Conservation (phyloP, 2,797 vertebrate genomes). For the Crypturellus tataupa region DNA sequence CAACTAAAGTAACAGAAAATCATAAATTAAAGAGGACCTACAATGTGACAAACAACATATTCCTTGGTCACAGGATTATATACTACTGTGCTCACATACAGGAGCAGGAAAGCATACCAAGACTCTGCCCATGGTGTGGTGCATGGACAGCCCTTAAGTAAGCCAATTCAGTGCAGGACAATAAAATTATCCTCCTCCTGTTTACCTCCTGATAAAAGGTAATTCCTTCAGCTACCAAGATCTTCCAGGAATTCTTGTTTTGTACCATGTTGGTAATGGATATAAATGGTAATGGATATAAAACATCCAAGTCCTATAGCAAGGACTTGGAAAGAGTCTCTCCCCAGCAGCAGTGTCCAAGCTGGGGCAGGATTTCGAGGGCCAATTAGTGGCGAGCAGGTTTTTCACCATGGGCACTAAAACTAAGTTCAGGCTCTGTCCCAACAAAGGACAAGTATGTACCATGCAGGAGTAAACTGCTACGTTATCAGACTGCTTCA, state of each 20-base stretch:
- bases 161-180: background rate
- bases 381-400: background rate
- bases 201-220: background rate
- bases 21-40: background rate
- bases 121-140: background rate
- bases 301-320: background rate
- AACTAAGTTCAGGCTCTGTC: background rate
- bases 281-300: background rate
- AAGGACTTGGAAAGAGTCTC: background rate
- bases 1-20: background rate
- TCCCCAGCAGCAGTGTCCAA: background rate
- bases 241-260: background rate
- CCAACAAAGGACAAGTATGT: rapidly evolving
- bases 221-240: background rate
- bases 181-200: background rate
- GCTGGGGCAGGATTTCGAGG: background rate
- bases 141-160: background rate
- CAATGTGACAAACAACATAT: background rate
- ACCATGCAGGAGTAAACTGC: background rate
- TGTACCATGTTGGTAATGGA: background rate
- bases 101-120: background rate
- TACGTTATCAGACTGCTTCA: background rate
- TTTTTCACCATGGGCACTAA: background rate
- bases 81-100: background rate
- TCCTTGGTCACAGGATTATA: background rate